Evolutionary conservation across 2,113 vertebrate species (phyloP).

Genomic region (Helogale parvula): DNA sequence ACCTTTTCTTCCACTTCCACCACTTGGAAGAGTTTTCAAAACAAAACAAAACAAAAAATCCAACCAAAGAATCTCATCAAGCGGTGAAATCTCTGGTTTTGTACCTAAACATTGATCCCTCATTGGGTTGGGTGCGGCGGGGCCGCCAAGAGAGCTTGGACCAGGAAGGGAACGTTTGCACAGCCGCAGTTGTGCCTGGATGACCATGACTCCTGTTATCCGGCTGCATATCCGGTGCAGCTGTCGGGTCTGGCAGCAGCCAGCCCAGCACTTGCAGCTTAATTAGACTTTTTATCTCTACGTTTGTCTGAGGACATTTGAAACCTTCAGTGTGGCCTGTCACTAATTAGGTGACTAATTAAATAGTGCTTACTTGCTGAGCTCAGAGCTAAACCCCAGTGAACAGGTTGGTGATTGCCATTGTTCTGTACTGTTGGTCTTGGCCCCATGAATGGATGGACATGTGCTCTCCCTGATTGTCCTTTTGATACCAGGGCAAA

Average conservation of each 20-base stretch:
- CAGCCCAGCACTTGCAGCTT: slow-evolving; percentile 85
- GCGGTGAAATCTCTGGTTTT: background rate
- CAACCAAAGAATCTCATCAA: background rate
- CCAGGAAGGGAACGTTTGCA: background rate
- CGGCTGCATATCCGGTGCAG: slow-evolving; percentile 83
- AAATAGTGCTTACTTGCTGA: slow-evolving; percentile 92
- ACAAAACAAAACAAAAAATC: background rate
- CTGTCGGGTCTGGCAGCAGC: slow-evolving; percentile 89
- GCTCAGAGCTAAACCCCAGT: slow-evolving; percentile 84
- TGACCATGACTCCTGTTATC: slow-evolving; percentile 58
- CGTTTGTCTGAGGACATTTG: slow-evolving; percentile 90
- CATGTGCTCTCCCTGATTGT: slow-evolving; percentile 60
- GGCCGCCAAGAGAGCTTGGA: slow-evolving; percentile 24
- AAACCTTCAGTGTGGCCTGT: slow-evolving; percentile 90
- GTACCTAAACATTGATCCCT: rapidly evolving
- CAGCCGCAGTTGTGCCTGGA: background rate
- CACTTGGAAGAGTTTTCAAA: background rate
- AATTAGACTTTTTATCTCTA: slow-evolving; percentile 92
- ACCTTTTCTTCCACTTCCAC: background rate
- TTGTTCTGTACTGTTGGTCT: slow-evolving; percentile 77
- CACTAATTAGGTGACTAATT: slow-evolving; percentile 96
- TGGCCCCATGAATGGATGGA: slow-evolving; percentile 80
- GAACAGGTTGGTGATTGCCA: slow-evolving; percentile 83
- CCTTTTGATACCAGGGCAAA: slow-evolving; percentile 79
- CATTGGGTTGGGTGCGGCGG: background rate